These are phyloP conservation scores for Stenurella melanura DNA, from an alignment of 2,888 invertebrate genomes.

Conservation along the genomic window DNA sequence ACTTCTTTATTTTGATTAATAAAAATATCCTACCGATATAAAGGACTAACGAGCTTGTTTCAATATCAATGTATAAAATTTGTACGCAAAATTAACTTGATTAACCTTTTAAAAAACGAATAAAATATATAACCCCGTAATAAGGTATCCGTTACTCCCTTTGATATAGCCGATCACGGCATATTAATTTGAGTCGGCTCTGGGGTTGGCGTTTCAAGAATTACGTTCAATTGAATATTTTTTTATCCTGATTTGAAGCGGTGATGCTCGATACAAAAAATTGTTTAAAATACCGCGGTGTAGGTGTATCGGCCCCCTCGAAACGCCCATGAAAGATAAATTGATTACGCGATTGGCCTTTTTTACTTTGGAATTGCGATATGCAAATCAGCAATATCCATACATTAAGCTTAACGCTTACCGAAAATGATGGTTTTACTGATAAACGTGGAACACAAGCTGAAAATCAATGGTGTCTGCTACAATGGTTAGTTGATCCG, in stretches of 20 bases:
- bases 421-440: slow-evolving; percentile 13
- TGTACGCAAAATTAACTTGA: neutral
- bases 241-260: slow-evolving; percentile 12
- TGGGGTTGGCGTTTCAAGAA: slow-evolving; percentile 3
- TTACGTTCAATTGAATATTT: slow-evolving; percentile 14
- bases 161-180: neutral
- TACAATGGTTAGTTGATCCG: neutral
- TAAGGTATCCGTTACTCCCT: neutral
- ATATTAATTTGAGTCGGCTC: neutral
- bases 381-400: slow-evolving; percentile 36
- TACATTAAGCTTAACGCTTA: slow-evolving; percentile 29
- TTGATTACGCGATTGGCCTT: slow-evolving; percentile 22
- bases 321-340: slow-evolving; percentile 34
- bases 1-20: too few species aligned
- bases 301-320: neutral
- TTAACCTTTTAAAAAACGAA: neutral
- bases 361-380: slow-evolving; percentile 31
- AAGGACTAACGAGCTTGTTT: too few species aligned
- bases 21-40: too few species aligned
- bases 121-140: neutral
- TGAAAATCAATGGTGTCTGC: slow-evolving; percentile 23
- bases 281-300: slow-evolving; percentile 20
- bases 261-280: slow-evolving; percentile 19
- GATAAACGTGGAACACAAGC: slow-evolving; percentile 10
- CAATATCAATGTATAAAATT: neutral